Base-by-base conservation (phyloP, 2,113 vertebrate species). In the Tetraodon nigroviridis region DNA sequence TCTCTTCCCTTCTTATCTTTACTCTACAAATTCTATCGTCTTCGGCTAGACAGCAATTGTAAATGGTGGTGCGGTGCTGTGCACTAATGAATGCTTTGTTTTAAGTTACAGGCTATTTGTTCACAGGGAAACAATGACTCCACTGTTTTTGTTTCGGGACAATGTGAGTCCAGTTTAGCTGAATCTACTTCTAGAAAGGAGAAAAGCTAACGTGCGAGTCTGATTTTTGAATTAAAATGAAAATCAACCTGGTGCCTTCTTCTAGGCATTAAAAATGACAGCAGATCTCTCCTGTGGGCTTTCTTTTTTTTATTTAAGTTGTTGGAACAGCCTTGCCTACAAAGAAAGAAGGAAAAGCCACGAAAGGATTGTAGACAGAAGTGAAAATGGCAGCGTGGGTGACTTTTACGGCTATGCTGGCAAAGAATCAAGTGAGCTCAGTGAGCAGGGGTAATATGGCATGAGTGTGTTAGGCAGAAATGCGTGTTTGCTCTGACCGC, bases 341-440 rank as follows among this genome's bases (percentile, higher is more conserved):
- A 41, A 61, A 46, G 58, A 50, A 21, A 49, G 55, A 50, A 46
- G 37, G 16, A 55, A 55, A 71, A 63, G 29, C 61, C 51, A 50
- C 57, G 59, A 61, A 27, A 50, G 47, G 44, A 59, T 55, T 53
- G 59, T 15, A 65, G 52, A 71, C 57, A 58, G 72, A 71, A 51
- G 54, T 21, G 42, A 37, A 57, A 24, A 63, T 51, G 40, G 41
- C 37, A 45, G 51, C 58, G 40, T 24, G 49, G 20, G 63, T 73
- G 74, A 74, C 70, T 79, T 76, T 69, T 76, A 70, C 59, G 69
- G 58, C 67, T 56, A 40, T 41, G 62, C 67, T 70, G 71, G 63
- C 70, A 70, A 69, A 67, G 79, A 90, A 84, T 91, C 85, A 89
- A 89, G 86, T 86, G 86, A 67, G 78, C 63, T 82, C 59, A 73